These are phyloP conservation scores for Theretra japonica DNA, from an alignment of 2,888 invertebrate species.

Conservation along the genomic window DNA sequence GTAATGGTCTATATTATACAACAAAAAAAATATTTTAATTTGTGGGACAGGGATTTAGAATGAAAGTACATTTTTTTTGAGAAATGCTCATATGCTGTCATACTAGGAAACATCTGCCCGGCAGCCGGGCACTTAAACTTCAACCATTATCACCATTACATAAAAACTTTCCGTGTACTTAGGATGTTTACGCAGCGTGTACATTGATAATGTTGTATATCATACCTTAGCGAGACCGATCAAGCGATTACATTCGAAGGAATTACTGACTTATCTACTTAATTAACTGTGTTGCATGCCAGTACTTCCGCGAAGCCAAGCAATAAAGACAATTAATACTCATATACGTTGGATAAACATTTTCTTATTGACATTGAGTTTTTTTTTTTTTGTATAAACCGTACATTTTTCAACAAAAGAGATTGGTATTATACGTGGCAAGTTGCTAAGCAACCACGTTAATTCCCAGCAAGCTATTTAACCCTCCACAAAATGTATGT, in stretches of 20 bases:
- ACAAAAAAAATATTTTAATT: no score
- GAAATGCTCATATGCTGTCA: no score
- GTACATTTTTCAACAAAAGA: no score
- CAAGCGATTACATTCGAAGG: constrained; percentile 12
- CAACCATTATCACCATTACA: neutral
- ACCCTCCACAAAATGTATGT: no score
- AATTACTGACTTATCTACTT: constrained; percentile 4
- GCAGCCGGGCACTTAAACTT: neutral
- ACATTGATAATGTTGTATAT: neutral
- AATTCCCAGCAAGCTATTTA: no score
- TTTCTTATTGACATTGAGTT: no score
- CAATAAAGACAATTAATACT: neutral
- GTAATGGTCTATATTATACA: no score
- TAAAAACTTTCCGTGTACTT: constrained; percentile 8
- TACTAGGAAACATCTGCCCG: neutral
- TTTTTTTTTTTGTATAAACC: neutral
- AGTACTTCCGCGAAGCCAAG: neutral
- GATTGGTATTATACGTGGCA: no score
- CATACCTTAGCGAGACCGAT: neutral
- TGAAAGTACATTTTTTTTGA: no score
- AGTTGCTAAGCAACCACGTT: no score
- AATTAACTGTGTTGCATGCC: neutral
- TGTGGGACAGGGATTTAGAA: no score
- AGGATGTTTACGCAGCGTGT: neutral
- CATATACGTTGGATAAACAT: neutral